Percentiles rank a stretch among this genome's conserved stretches.
These are phyloP conservation scores for Trichogramma dendrolimi DNA, from an alignment of 2,888 invertebrate genomes.

Conservation along the genomic window DNA sequence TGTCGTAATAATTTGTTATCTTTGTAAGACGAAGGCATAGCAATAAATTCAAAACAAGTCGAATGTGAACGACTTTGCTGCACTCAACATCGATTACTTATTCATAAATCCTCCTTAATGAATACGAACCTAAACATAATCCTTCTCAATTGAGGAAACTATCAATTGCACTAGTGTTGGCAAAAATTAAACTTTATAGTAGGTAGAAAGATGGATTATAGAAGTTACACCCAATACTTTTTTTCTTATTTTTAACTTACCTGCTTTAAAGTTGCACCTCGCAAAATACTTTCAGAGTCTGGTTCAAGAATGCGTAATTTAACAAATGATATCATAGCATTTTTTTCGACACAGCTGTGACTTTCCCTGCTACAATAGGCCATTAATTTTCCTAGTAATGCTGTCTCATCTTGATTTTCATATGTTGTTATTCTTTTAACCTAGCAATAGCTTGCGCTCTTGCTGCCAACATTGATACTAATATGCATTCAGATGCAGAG, in stretches of 20 bases:
- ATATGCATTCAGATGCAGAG: slow-evolving; percentile 91
- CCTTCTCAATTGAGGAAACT: too few relatives aligned
- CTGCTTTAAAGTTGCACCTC: slow-evolving; percentile 75
- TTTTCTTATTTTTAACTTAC: slow-evolving; percentile 49
- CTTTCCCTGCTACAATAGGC: slow-evolving; percentile 88
- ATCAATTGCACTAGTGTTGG: too few relatives aligned
- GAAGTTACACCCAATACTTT: too few relatives aligned
- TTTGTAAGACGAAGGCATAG: too few relatives aligned
- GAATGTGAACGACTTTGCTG: too few relatives aligned
- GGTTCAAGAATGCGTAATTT: slow-evolving; percentile 85
- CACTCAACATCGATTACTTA: too few relatives aligned
- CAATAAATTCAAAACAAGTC: too few relatives aligned
- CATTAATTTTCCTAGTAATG: slow-evolving; percentile 85
- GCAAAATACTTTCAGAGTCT: slow-evolving; percentile 74
- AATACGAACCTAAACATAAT: too few relatives aligned
- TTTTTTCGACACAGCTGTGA: slow-evolving; percentile 89
- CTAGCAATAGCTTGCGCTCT: slow-evolving; percentile 82
- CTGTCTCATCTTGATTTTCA: slow-evolving; percentile 84
- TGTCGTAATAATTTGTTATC: too few relatives aligned
- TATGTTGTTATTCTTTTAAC: slow-evolving; percentile 70
- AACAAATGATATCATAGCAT: slow-evolving; percentile 90
- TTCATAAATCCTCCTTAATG: too few relatives aligned
- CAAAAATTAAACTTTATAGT: too few relatives aligned
- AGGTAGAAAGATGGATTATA: not conserved
- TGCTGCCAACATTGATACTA: slow-evolving; percentile 89